phyloP scores from a whole-genome alignment of 2,113 vertebrate species.

The Myxocyprinus asiaticus region DNA sequence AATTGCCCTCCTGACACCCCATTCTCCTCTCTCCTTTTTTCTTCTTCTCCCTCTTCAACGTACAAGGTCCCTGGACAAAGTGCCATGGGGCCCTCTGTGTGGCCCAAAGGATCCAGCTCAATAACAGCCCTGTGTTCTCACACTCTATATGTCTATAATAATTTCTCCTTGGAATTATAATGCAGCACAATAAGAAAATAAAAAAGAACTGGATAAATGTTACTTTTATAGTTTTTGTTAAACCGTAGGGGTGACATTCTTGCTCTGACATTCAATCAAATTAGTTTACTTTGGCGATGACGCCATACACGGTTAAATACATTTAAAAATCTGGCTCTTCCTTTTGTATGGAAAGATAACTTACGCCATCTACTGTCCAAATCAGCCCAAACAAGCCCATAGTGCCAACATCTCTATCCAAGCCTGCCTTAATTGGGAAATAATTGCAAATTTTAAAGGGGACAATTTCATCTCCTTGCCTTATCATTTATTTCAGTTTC shows the following conservation, averaged over 20 bases:
- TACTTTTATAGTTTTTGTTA: background rate
- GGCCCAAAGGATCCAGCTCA: conserved; percentile 51
- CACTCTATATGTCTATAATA: background rate
- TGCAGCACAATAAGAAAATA: background rate
- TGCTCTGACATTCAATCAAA: conserved; percentile 37
- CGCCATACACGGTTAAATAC: conserved; percentile 55
- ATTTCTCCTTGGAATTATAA: background rate
- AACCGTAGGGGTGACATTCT: conserved; percentile 19
- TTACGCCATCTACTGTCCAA: conserved; percentile 65
- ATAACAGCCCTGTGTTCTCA: conserved; percentile 60
- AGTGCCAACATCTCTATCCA: conserved; percentile 35
- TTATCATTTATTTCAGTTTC: conserved; percentile 55
- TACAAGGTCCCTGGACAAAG: conserved; percentile 39
- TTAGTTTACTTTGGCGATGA: conserved; percentile 52
- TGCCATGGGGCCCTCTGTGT: background rate
- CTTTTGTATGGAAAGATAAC: background rate
- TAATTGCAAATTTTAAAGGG: conserved; percentile 56
- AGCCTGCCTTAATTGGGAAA: conserved; percentile 59
- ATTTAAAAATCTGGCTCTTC: background rate
- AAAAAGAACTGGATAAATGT: background rate
- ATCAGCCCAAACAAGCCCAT: conserved; percentile 1
- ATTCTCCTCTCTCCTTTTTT: conserved; percentile 40
- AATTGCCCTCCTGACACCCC: conserved; percentile 77
- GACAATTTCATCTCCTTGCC: conserved; percentile 52
- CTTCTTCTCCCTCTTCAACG: conserved; percentile 58